Base-by-base conservation (phyloP, 2,113 vertebrate genomes). In the Circaetus cinerascens region DNA sequence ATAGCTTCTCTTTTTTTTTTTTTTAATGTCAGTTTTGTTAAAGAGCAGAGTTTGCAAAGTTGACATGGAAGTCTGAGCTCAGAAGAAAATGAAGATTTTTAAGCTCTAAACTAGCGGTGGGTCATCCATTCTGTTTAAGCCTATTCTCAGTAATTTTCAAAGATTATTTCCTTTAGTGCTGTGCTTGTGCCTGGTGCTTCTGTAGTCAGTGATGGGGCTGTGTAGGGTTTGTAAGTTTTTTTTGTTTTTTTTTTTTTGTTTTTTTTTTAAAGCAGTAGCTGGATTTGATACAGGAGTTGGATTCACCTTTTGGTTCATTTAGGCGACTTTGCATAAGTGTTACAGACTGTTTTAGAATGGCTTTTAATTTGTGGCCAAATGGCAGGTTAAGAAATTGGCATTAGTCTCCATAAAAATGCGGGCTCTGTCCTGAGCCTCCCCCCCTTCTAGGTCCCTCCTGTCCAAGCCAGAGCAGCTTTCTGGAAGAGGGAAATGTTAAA, bases 1-100 rank as follows among this genome's bases (percentile, higher is more conserved):
- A 86, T 67, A 88, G 95, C 84, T 82, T 60, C 25, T 30, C n/a
- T 48, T 73, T 50, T n/a, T n/a, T 84, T 48, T 84, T 86, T 97
- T 96, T 94, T 79, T 51, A 63, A 73, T 82, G 56, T 91, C 80
- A 94, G 68, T 78, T 96, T 96, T 91, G 78, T 88, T 92, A 72
- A 88, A 96, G 79, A 93, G 86, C 46, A 60, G 63, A 60, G 68
- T 81, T 89, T 86, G 69, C 59, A 43, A 86, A 96, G 73, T 62
- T 87, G 71, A 67, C 25, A 7, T 5, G 1, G 32, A 60, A 63
- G 25, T n/a, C 79, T 85, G 63, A 45, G 84, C 63, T 71, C 25
- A 22, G 84, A 77, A 86, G 56, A 67, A 73, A 93, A 77, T 41
- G 12, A 92, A 55, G 46, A n/a, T 48, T 66, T 73, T 75, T 46